A percentile compares a stretch with the other conserved stretches of the same genome.
These are phyloP conservation scores for Uloborus plumipes DNA, from an alignment of 2,888 invertebrate species.

Conservation along the genomic window DNA sequence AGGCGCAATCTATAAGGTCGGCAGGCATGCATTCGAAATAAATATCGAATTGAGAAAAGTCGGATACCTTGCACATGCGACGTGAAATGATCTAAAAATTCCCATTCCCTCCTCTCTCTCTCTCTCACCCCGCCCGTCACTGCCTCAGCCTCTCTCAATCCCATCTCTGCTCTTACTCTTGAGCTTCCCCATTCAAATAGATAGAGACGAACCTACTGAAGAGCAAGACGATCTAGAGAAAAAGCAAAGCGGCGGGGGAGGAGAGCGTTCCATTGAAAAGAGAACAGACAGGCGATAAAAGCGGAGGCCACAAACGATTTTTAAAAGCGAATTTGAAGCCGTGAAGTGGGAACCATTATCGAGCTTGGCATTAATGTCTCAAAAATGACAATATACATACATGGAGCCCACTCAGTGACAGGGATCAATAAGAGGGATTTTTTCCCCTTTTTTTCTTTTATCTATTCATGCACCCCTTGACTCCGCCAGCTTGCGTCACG, in stretches of 20 bases:
- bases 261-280: constrained; percentile 39
- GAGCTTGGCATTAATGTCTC: constrained; percentile 58
- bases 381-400: constrained; percentile 64
- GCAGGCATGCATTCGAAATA: too few relatives aligned
- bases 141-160: constrained; percentile 4
- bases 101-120: neutral
- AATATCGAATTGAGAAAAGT: too few relatives aligned
- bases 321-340: constrained; percentile 61
- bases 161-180: constrained; percentile 15
- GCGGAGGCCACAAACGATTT: constrained; percentile 61
- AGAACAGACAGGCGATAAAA: constrained; percentile 53
- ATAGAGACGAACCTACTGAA: constrained; percentile 41
- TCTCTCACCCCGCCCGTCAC: neutral
- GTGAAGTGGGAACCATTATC: constrained; percentile 61
- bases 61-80: constrained; percentile 14
- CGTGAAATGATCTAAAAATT: constrained; percentile 52
- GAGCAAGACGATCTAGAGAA: constrained; percentile 28
- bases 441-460: constrained; percentile 19
- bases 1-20: too few relatives aligned
- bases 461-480: constrained; percentile 22
- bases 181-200: constrained; percentile 41
- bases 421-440: constrained; percentile 58
- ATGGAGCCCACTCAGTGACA: constrained; percentile 48
- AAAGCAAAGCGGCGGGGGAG: constrained; percentile 3
- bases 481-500: constrained; percentile 23